These are phyloP conservation scores for Himantopus leucocephalus DNA, from an alignment of 2,113 vertebrate species.

Conservation along the genomic window DNA sequence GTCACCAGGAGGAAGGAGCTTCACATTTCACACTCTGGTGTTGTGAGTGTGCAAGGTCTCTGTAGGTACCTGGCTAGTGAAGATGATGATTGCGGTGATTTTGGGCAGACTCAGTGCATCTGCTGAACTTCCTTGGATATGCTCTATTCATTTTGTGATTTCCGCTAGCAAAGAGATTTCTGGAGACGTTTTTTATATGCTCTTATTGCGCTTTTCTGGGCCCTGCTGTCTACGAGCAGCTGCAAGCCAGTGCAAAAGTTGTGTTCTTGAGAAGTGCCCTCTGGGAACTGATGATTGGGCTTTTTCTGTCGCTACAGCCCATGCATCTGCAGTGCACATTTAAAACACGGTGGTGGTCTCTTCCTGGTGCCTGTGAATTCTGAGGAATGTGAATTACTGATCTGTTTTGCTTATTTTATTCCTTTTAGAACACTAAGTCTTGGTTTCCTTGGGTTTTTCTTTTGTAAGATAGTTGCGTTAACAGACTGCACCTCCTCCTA, in stretches of 20 bases:
- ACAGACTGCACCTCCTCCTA: neutral
- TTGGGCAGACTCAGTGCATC: neutral
- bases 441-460: neutral
- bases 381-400: conserved; percentile 13
- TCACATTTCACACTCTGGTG: neutral
- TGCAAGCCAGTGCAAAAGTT: neutral
- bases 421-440: neutral
- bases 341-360: neutral
- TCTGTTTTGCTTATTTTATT: neutral
- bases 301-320: conserved; percentile 6
- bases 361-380: neutral
- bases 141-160: neutral
- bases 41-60: neutral
- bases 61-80: neutral
- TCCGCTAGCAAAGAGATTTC: neutral
- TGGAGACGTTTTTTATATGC: neutral
- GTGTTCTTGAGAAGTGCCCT: conserved; percentile 7
- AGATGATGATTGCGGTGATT: neutral
- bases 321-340: neutral
- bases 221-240: accelerated
- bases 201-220: neutral
- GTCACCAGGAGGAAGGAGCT: neutral
- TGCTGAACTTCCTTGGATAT: neutral
- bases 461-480: neutral
- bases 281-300: neutral